Percentiles rank a stretch among this genome's conserved stretches.
Evolutionary conservation across 2,888 invertebrate species (phyloP).

Genomic region (Stenurella melanura): DNA sequence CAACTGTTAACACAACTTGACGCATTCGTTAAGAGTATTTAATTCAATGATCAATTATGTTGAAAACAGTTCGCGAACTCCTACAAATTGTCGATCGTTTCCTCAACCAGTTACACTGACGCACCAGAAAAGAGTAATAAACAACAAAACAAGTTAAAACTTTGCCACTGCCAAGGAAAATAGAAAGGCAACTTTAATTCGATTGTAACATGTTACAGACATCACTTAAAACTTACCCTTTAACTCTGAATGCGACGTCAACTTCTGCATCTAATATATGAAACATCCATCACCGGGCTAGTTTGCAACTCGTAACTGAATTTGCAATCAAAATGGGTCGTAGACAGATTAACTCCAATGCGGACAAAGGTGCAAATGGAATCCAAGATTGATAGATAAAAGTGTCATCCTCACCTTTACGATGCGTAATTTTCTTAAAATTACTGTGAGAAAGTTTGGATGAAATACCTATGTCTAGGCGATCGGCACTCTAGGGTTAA

Average conservation of each 20-base stretch:
- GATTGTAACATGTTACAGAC: background rate
- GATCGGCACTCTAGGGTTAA: background rate
- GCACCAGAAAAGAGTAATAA: background rate
- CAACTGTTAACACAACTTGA: no score
- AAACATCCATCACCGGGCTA: constrained; percentile 9
- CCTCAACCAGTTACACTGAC: background rate
- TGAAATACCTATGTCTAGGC: background rate
- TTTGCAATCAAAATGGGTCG: constrained; percentile 4
- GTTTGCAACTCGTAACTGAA: constrained; percentile 9
- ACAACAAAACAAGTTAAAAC: background rate
- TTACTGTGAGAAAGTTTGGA: background rate
- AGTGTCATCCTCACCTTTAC: background rate
- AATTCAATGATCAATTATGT: no score
- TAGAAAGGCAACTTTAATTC: background rate
- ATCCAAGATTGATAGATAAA: background rate
- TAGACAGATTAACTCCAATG: background rate
- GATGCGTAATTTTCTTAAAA: background rate
- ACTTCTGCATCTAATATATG: background rate
- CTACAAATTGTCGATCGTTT: background rate
- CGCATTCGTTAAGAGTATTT: no score
- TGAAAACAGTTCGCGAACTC: background rate
- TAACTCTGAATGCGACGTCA: background rate
- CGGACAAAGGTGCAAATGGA: no score
- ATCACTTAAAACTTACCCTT: constrained; percentile 2
- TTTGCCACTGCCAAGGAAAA: background rate